phyloP scores from a whole-genome alignment of 2,113 vertebrate genomes.

The Hypomesus transpacificus region DNA sequence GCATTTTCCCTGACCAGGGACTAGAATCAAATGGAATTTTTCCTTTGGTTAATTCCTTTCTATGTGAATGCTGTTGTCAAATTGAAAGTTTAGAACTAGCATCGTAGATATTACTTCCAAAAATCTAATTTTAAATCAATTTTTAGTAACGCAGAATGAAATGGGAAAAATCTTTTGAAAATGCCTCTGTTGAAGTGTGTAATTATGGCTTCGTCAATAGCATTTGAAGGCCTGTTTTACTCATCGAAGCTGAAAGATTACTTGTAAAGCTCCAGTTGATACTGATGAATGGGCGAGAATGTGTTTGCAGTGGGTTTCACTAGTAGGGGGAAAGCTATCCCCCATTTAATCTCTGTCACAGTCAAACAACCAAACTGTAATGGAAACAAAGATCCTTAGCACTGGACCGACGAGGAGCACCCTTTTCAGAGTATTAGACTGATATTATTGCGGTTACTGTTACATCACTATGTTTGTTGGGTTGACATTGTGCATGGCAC shows the following conservation, averaged over 20 bases:
- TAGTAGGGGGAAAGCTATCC: background rate
- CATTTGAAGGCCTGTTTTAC: conserved; percentile 26
- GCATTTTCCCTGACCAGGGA: conserved; percentile 22
- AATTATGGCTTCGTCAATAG: conserved; percentile 53
- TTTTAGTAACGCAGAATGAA: conserved; percentile 20
- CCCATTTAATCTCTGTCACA: background rate
- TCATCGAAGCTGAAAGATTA: conserved; percentile 18
- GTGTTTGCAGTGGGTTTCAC: background rate
- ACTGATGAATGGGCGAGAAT: background rate
- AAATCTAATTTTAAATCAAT: conserved; percentile 31
- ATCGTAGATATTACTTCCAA: too few relatives aligned
- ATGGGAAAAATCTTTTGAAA: too few relatives aligned
- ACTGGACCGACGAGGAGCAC: too few relatives aligned
- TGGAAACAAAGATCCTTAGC: background rate
- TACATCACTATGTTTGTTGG: too few relatives aligned
- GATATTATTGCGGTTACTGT: too few relatives aligned
- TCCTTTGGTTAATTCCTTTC: conserved; percentile 32
- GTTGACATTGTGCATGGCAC: too few relatives aligned
- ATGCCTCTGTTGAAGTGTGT: background rate
- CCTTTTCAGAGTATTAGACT: too few relatives aligned
- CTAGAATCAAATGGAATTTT: conserved; percentile 26
- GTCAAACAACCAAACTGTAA: background rate
- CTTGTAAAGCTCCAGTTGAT: conserved; percentile 27
- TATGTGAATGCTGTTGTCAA: conserved; percentile 9
- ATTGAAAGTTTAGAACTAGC: too few relatives aligned